Evolutionary conservation across 2,113 vertebrate genomes (phyloP).

Genomic region (Chloebia gouldiae): DNA sequence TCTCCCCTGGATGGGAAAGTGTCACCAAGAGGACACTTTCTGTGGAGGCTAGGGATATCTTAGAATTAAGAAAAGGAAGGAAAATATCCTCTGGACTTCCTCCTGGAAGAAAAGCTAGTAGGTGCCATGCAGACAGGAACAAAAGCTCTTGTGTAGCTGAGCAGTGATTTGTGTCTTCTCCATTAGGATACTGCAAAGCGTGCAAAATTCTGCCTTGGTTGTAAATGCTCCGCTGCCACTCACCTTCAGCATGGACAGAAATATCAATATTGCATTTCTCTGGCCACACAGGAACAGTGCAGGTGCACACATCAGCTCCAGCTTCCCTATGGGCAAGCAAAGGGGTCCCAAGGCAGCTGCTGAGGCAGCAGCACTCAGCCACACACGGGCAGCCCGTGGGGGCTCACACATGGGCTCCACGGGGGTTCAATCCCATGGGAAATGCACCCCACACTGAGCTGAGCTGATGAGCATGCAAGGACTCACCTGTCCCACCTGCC

Average conservation of each 20-base stretch:
- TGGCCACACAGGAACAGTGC: neutral
- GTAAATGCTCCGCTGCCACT: neutral
- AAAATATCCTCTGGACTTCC: neutral
- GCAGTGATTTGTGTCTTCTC: constrained; percentile 33
- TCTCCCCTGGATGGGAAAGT: neutral
- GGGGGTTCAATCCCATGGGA: fast-evolving
- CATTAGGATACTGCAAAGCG: neutral
- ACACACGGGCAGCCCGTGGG: fast-evolving
- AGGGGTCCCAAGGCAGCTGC: neutral
- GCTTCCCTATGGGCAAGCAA: fast-evolving
- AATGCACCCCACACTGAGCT: neutral
- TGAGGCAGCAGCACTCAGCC: neutral
- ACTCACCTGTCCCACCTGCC: constrained; percentile 47
- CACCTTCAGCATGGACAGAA: neutral
- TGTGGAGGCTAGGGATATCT: fast-evolving
- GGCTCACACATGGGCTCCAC: neutral
- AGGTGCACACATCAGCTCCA: neutral
- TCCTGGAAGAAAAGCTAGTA: neutral
- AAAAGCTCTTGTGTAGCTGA: neutral
- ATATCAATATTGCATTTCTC: neutral
- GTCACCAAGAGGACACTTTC: neutral
- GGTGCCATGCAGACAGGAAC: neutral
- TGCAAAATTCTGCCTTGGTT: neutral
- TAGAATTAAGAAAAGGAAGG: neutral
- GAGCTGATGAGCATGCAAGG: fast-evolving